phyloP scores from a whole-genome alignment of 2,888 invertebrate species.

The Napeogenes sylphis region DNA sequence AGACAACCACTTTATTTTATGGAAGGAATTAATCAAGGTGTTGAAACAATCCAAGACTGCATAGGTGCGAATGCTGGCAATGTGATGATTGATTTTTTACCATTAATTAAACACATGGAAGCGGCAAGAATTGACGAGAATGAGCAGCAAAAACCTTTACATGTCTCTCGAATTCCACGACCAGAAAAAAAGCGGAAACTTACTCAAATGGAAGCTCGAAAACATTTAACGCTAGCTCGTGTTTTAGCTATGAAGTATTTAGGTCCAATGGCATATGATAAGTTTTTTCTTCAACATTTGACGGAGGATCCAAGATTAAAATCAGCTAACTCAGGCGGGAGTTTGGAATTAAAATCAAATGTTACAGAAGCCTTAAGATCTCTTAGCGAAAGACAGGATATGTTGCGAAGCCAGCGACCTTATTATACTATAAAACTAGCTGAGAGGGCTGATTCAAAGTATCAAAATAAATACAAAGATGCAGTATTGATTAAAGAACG shows the following conservation, averaged over 20 bases:
- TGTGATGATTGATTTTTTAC: conserved; percentile 65
- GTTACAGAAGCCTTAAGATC: conserved; percentile 58
- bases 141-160: conserved; percentile 47
- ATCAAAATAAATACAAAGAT: conserved; percentile 62
- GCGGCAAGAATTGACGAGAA: conserved; percentile 42
- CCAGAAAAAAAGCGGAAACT: conserved; percentile 52
- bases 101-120: conserved; percentile 63
- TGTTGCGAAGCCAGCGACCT: conserved; percentile 65
- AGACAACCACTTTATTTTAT: conserved; percentile 66
- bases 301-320: conserved; percentile 53
- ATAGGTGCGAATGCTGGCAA: conserved; percentile 65
- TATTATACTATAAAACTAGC: conserved; percentile 66
- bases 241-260: conserved; percentile 72
- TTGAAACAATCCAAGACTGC: conserved; percentile 70
- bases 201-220: conserved; percentile 66
- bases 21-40: conserved; percentile 69
- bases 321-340: conserved; percentile 62
- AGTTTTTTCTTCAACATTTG: conserved; percentile 63
- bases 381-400: conserved; percentile 63
- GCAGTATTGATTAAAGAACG: conserved; percentile 56
- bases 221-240: conserved; percentile 55
- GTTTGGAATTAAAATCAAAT: conserved; percentile 44
- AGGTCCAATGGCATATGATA: conserved; percentile 72
- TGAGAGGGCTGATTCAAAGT: conserved; percentile 63
- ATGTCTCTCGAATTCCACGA: conserved; percentile 61